Evolutionary conservation across 2,888 invertebrate species (phyloP), one percentile per base, ranked within the genome.

Genomic region (Luperina testacea): DNA sequence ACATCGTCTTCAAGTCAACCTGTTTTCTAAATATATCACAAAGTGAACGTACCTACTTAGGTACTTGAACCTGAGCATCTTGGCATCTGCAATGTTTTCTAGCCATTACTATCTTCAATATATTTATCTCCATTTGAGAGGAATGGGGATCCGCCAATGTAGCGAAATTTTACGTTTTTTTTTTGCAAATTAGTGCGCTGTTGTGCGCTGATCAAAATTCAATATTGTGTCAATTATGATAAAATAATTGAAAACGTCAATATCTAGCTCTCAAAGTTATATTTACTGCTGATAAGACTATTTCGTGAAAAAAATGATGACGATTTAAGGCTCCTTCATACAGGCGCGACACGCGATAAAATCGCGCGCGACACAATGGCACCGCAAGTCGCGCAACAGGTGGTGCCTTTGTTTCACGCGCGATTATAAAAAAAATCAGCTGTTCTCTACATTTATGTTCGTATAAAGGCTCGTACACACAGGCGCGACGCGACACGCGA

Each of bases 1-100:
- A 15, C 70, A 45, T 78, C 57, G 42, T n/a, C n/a, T 7, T 24
- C 51, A 65, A 79, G 42, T 67, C 32, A 76, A 82, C 84, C 86
- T 1, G 84, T 84, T 79, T 80, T 85, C 84, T 84, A 84, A 84
- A 84, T 82, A 84, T 84, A 85, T 72, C 82, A n/a, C 64, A 53
- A 73, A 85, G 76, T 82, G 79, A 82, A 82, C 65, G 27, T 59
- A 67, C 38, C 38, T 38, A 38, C 78, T 57, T 67, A 71, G 64
- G 73, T 64, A 74, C 68, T 64, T 79, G 75, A 65, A 74, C 82
- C 69, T 76, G 69, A 27, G 7, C 27, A 42, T 48, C 68, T 48
- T 27, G 53, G 45, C 51, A 53, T 13, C 45, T 72, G 38, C 59
- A 17, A 38, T 63, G 42, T 81, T 45, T 70, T 63, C 17, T 48